A percentile compares a stretch with the other conserved stretches of the same genome.
Conservation (phyloP, 1,140 invertebrate genomes). For the Conus betulinus region DNA sequence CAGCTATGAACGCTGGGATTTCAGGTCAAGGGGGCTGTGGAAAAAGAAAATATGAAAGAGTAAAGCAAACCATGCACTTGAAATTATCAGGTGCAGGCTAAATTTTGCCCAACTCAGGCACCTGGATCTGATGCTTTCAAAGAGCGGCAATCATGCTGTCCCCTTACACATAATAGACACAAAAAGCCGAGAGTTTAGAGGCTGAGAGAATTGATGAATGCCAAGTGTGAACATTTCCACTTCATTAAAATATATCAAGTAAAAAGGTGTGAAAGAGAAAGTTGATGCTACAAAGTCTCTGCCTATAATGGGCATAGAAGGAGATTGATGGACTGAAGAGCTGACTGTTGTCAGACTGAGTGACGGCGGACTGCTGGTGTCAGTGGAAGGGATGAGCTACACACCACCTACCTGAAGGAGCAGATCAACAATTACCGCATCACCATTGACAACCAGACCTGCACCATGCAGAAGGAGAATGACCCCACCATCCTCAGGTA, state of each 20-base stretch:
- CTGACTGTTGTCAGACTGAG: constrained; percentile 57
- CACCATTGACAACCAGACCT: constrained; percentile 98
- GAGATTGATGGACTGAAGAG: not conserved
- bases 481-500: constrained; percentile 93
- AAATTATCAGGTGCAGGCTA: no score
- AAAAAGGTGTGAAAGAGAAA: not conserved
- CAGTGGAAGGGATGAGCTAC: constrained; percentile 93
- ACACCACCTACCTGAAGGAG: constrained; percentile 98
- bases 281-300: not conserved
- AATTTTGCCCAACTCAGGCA: no score
- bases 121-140: no score
- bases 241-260: not conserved
- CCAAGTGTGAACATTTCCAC: no score
- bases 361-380: constrained; percentile 86
- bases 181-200: no score
- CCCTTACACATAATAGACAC: no score
- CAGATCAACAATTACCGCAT: constrained; percentile 97
- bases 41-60: no score
- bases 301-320: not conserved
- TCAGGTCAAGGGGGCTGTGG: no score
- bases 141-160: no score
- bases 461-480: constrained; percentile 99
- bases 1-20: no score
- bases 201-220: no score
- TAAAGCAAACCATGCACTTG: no score